These are phyloP conservation scores for Anisognathus igniventris DNA, from an alignment of 2,797 vertebrate genomes.

Conservation along the genomic window DNA sequence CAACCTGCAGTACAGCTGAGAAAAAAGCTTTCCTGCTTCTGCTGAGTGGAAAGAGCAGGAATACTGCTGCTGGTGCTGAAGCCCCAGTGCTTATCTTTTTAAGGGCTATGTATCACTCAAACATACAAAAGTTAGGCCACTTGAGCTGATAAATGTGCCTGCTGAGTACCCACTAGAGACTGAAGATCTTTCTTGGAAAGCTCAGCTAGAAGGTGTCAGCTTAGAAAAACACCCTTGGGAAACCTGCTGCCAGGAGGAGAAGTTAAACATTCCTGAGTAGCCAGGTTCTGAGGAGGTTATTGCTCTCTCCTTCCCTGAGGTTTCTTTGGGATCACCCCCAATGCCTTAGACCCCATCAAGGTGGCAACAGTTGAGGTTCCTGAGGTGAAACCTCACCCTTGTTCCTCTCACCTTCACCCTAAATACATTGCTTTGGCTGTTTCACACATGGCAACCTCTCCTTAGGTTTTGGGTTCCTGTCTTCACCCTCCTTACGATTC, in stretches of 20 bases:
- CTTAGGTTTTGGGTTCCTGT: not conserved
- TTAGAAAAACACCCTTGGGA: not conserved
- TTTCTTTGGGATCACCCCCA: not conserved
- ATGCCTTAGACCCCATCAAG: not conserved
- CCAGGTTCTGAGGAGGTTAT: not conserved
- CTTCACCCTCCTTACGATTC: not conserved
- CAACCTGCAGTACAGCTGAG: not conserved
- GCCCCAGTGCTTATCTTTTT: not conserved
- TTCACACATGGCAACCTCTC: not conserved
- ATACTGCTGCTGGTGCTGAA: not conserved
- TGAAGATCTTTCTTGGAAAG: not conserved
- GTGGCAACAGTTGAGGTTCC: not conserved
- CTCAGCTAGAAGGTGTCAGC: not conserved
- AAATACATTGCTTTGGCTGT: not conserved
- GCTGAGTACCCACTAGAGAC: not conserved
- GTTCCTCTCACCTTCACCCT: not conserved
- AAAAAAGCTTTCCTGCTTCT: not conserved
- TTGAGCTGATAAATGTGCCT: not conserved
- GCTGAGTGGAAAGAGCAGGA: not conserved
- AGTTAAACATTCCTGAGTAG: rapidly evolving
- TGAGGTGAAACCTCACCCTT: not conserved
- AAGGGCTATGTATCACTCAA: not conserved
- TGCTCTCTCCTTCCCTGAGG: not conserved
- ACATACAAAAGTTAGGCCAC: not conserved
- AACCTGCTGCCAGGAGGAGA: not conserved